phyloP scores from a whole-genome alignment of 2,888 invertebrate species.

The Euplexia lucipara region DNA sequence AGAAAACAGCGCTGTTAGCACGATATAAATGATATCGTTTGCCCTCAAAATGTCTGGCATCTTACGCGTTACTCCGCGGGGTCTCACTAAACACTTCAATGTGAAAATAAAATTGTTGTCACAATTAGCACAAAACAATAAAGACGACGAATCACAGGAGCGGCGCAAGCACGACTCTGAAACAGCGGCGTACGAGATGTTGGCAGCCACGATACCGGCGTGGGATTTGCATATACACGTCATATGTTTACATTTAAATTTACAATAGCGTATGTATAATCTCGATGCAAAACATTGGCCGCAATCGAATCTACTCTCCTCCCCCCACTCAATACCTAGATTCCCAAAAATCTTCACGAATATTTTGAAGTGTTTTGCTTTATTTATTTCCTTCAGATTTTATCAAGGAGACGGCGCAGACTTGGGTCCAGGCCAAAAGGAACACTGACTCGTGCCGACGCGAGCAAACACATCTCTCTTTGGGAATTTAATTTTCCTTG shows the following conservation, averaged over 20 bases:
- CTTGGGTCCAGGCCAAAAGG: constrained; percentile 83
- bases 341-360: constrained; percentile 61
- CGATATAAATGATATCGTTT: constrained; percentile 68
- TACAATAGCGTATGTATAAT: constrained; percentile 63
- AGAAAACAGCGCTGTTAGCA: constrained; percentile 72
- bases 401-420: constrained; percentile 75
- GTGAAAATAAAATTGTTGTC: constrained; percentile 62
- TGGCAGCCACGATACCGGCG: constrained; percentile 79
- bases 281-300: constrained; percentile 69
- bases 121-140: constrained; percentile 64
- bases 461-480: constrained; percentile 60
- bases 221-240: constrained; percentile 74
- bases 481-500: constrained; percentile 66
- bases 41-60: constrained; percentile 75
- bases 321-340: constrained; percentile 43
- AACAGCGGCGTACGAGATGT: constrained; percentile 82
- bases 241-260: constrained; percentile 75
- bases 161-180: constrained; percentile 71
- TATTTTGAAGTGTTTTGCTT: constrained; percentile 73
- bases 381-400: constrained; percentile 70
- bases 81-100: constrained; percentile 55
- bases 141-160: constrained; percentile 72
- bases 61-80: constrained; percentile 57
- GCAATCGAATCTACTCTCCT: constrained; percentile 60
- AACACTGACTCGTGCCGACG: constrained; percentile 68